Evolutionary conservation across 2,888 invertebrate genomes (phyloP).

Genomic region (Melinopterus prodromus): DNA sequence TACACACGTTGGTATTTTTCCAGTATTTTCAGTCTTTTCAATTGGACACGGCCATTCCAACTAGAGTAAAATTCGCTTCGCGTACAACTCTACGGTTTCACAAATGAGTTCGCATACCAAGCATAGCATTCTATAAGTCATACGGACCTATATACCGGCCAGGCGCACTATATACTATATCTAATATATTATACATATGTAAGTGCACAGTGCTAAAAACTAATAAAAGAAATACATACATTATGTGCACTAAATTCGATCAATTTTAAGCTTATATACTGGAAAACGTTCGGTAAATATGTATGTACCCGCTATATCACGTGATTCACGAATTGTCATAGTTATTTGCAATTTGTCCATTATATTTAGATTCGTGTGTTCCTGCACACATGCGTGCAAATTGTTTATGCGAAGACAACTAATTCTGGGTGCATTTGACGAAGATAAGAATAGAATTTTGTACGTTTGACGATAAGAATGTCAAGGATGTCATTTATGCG

Average conservation of each 20-base stretch:
- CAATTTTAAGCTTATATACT: background rate
- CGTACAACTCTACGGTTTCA: background rate
- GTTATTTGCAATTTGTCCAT: background rate
- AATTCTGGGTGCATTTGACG: background rate
- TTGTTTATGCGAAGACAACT: background rate
- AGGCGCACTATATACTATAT: background rate
- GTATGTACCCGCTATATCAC: background rate
- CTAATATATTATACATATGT: background rate
- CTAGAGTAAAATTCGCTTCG: conserved; percentile 4
- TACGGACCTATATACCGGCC: background rate
- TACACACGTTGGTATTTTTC: background rate
- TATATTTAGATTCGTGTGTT: background rate
- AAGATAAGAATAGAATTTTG: background rate
- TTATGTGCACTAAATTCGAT: background rate
- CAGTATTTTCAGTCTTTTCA: background rate
- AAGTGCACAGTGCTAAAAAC: background rate
- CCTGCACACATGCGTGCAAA: background rate
- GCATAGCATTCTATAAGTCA: conserved; percentile 4
- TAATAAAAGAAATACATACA: background rate
- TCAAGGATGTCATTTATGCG: background rate
- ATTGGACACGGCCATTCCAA: background rate
- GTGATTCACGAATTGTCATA: conserved; percentile 4
- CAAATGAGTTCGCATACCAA: background rate
- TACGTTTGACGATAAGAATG: background rate
- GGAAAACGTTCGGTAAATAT: background rate